Evolutionary conservation across 2,113 vertebrate species (phyloP).

Genomic region (Platichthys stellatus): DNA sequence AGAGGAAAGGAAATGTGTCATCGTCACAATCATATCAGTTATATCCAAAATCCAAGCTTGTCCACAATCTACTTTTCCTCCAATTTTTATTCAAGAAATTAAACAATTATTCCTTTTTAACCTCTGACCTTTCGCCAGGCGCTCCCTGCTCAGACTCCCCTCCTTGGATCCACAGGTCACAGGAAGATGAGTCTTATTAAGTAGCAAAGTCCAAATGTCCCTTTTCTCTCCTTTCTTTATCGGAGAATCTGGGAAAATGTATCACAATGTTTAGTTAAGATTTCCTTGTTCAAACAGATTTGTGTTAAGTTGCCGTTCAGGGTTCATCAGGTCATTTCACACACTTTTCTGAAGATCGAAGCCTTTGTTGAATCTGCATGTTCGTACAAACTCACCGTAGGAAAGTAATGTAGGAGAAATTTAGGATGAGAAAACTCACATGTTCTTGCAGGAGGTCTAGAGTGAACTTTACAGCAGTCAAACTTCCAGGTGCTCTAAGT

Average conservation of each 20-base stretch:
- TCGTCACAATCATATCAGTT: not conserved
- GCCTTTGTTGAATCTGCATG: too few species aligned
- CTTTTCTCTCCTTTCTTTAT: conserved; percentile 59
- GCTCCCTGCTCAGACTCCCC: conserved; percentile 58
- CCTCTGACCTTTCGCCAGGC: conserved; percentile 70
- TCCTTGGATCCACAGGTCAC: conserved; percentile 65
- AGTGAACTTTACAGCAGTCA: not conserved
- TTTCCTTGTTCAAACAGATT: too few species aligned
- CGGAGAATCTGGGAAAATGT: conserved; percentile 50
- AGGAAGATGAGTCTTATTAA: conserved; percentile 66
- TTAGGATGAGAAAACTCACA: not conserved
- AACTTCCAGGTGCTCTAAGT: not conserved
- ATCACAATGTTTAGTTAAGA: not conserved
- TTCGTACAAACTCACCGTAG: too few species aligned
- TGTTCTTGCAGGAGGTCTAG: too few species aligned
- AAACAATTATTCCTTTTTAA: not conserved
- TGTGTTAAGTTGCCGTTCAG: too few species aligned
- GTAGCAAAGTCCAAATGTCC: conserved; percentile 69
- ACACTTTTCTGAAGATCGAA: too few species aligned
- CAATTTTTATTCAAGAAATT: too few species aligned
- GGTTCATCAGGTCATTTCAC: too few species aligned
- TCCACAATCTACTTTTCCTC: not conserved
- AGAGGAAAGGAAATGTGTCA: not conserved
- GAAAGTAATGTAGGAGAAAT: not conserved
- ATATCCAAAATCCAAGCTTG: too few species aligned